Percentiles rank a stretch among this genome's conserved stretches.
phyloP scores from a whole-genome alignment of 2,797 vertebrate species.

The Cryptoblepharus egeriae region DNA sequence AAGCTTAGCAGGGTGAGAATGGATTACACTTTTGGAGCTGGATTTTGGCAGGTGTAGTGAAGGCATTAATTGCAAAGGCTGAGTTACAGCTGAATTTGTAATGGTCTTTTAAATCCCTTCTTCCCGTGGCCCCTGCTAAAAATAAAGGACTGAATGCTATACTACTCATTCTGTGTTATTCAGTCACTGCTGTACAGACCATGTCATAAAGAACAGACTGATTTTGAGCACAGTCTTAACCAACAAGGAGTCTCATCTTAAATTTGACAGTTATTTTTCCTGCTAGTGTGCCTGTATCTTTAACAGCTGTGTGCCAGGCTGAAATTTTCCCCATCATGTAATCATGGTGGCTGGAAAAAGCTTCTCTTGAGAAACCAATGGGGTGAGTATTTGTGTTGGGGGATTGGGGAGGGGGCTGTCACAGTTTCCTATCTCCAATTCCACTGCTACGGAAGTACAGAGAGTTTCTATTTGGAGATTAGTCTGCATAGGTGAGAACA shows the following conservation, averaged over 20 bases:
- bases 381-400: no score
- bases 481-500: neutral
- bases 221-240: neutral
- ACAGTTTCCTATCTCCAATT: neutral
- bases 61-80: neutral
- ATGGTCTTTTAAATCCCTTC: conserved; percentile 5
- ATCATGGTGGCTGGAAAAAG: neutral
- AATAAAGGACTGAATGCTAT: neutral
- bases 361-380: neutral
- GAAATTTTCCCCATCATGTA: neutral
- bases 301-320: neutral
- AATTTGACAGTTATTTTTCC: neutral
- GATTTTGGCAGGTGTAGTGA: neutral
- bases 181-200: neutral
- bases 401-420: no score
- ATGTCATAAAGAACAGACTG: neutral
- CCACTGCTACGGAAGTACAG: neutral
- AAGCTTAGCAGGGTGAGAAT: conserved; percentile 19
- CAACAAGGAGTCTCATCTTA: neutral
- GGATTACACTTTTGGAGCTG: neutral
- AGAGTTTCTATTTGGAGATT: neutral
- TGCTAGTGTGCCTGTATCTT: neutral
- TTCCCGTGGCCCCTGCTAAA: neutral
- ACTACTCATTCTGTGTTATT: neutral
- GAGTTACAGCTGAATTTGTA: neutral